phyloP scores from a whole-genome alignment of 1,140 invertebrate species.

The Nephila pilipes region DNA sequence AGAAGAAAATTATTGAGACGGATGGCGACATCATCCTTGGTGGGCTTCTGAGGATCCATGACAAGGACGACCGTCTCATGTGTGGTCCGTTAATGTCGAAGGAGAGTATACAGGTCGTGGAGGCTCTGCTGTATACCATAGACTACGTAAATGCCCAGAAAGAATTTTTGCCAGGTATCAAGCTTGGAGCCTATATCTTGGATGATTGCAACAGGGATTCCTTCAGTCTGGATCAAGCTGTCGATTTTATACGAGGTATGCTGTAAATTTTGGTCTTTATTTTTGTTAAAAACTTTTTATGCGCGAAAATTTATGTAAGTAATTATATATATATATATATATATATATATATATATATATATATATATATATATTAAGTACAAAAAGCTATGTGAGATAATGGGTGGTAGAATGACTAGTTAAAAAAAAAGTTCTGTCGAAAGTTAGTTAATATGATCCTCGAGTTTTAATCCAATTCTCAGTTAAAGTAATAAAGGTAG shows the following conservation, averaged over 20 bases:
- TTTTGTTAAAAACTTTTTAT: too few relatives aligned
- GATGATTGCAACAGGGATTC: conserved; percentile 98
- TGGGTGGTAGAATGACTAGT: too few relatives aligned
- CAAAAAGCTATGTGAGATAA: too few relatives aligned
- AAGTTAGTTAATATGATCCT: too few relatives aligned
- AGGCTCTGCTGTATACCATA: conserved; percentile 95
- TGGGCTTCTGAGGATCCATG: conserved; percentile 97
- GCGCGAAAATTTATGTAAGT: too few relatives aligned
- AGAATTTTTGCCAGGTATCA: conserved; percentile 88
- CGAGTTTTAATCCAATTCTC: too few relatives aligned
- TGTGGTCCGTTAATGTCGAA: conserved; percentile 97
- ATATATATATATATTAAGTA: too few relatives aligned
- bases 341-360: too few relatives aligned
- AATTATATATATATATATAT: too few relatives aligned
- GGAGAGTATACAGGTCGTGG: conserved; percentile 92
- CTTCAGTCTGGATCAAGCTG: conserved; percentile 96
- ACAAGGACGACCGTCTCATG: conserved; percentile 88
- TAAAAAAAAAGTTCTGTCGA: too few relatives aligned
- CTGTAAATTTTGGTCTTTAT: too few relatives aligned
- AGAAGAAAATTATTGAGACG: conserved; percentile 91
- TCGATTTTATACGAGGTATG: conserved; percentile 98
- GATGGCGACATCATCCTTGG: conserved; percentile 90
- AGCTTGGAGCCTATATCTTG: conserved; percentile 92
- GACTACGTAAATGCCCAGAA: conserved; percentile 89
- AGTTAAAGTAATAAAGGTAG: too few relatives aligned